Conservation (phyloP, 2,113 vertebrate species). For the Ammodytes marinus region DNA sequence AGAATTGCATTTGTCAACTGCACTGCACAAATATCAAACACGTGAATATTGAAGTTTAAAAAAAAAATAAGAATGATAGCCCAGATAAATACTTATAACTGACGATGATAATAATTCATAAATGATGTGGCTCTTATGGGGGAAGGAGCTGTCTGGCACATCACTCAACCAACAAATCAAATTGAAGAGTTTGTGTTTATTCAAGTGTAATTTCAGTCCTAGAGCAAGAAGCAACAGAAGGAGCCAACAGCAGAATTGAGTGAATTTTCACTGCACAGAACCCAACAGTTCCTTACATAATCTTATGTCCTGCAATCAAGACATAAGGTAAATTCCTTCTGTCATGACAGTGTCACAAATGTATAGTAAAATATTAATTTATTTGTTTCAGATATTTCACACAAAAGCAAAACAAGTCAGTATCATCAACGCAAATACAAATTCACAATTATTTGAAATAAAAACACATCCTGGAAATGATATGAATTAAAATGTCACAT, state of each 20-base stretch:
- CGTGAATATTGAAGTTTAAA: background rate
- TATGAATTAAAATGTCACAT: background rate
- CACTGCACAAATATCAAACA: background rate
- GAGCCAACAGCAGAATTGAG: slow-evolving; percentile 30
- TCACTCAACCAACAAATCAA: slow-evolving; percentile 51
- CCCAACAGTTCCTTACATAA: slow-evolving; percentile 27
- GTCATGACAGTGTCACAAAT: background rate
- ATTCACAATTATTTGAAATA: background rate
- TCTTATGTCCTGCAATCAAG: background rate
- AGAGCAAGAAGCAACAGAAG: slow-evolving; percentile 31
- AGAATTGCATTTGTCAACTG: background rate
- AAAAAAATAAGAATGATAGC: background rate
- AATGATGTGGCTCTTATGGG: background rate
- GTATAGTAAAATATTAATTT: slow-evolving; percentile 10
- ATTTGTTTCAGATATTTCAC: slow-evolving; percentile 14
- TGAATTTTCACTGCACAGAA: slow-evolving; percentile 20
- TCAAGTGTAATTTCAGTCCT: slow-evolving; percentile 30
- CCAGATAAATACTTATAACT: background rate
- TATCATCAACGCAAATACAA: slow-evolving; percentile 5
- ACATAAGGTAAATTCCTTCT: background rate
- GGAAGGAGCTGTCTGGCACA: slow-evolving; percentile 5
- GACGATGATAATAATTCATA: background rate
- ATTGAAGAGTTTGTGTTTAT: slow-evolving; percentile 30
- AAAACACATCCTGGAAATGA: background rate
- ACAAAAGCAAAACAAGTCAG: slow-evolving; percentile 12